These are phyloP conservation scores for Holacanthus passer DNA, from an alignment of 2,113 vertebrate species.

Conservation along the genomic window DNA sequence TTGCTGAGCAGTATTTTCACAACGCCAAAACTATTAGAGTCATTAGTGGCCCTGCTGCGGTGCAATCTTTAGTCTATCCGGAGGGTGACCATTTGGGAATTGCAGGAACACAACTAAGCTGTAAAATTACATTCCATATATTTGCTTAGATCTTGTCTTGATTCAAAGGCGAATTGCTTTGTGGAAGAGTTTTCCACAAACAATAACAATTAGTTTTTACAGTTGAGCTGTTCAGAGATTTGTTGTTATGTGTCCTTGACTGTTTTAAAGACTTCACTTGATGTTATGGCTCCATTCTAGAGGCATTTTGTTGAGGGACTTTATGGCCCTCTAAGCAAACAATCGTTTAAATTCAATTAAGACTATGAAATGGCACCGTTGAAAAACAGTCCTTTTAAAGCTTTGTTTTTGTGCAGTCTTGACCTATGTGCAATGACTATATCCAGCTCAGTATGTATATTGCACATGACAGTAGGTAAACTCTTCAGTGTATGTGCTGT, in stretches of 20 bases:
- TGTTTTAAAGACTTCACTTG: conserved; percentile 77
- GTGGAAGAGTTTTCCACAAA: conserved; percentile 59
- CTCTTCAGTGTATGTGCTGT: conserved; percentile 50
- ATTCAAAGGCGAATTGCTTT: conserved; percentile 67
- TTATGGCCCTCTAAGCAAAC: conserved; percentile 77
- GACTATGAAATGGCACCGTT: conserved; percentile 63
- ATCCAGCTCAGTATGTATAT: conserved; percentile 36
- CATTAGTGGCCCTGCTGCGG: conserved; percentile 59
- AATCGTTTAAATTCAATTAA: conserved; percentile 83
- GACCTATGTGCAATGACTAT: conserved; percentile 65
- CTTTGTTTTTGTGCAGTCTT: conserved; percentile 67
- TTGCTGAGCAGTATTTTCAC: conserved; percentile 75
- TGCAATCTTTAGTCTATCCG: conserved; percentile 61
- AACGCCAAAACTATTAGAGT: conserved; percentile 54
- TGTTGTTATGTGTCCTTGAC: conserved; percentile 76
- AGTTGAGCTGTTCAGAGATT: conserved; percentile 78
- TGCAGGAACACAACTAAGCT: conserved; percentile 57
- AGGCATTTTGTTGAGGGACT: conserved; percentile 69
- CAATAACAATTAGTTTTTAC: conserved; percentile 80
- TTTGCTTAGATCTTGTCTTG: conserved; percentile 62
- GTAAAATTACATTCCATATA: conserved; percentile 64
- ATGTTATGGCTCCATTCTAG: conserved; percentile 73
- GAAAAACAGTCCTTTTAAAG: conserved; percentile 67
- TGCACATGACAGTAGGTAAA: conserved; percentile 50
- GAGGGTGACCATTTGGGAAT: conserved; percentile 71